These are phyloP conservation scores for Aphis craccivora DNA, from an alignment of 1,140 invertebrate species.

Conservation along the genomic window DNA sequence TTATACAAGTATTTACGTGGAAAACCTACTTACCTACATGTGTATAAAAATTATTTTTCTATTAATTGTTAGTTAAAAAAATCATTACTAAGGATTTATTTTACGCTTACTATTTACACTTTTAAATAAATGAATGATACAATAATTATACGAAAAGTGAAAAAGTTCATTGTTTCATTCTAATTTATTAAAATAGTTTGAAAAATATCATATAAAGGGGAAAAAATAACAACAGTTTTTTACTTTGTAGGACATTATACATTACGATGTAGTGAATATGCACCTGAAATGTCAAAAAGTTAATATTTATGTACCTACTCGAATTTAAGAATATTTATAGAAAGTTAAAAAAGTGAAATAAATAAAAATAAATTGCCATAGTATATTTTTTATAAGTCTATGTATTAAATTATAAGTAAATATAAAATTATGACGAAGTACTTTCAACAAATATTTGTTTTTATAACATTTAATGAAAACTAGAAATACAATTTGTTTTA, in stretches of 20 bases:
- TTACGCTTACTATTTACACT: background rate
- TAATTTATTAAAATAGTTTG: constrained; percentile 1
- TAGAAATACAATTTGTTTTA: background rate
- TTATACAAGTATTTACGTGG: background rate
- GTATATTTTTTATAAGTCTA: constrained; percentile 6
- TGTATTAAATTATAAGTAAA: constrained; percentile 22
- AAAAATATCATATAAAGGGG: background rate
- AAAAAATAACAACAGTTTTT: constrained; percentile 18
- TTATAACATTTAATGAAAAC: background rate
- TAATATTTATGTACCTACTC: constrained; percentile 19
- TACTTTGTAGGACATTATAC: background rate
- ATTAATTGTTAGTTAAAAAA: background rate
- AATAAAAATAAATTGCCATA: constrained; percentile 9
- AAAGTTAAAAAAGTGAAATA: constrained; percentile 35
- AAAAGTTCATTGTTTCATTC: constrained; percentile 5
- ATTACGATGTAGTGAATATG: background rate
- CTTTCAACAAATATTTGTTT: background rate
- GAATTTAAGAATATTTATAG: background rate
- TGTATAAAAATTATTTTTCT: background rate
- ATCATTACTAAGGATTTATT: background rate
- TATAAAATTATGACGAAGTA: background rate
- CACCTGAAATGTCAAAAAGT: constrained; percentile 39
- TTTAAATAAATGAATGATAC: background rate
- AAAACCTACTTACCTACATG: background rate
- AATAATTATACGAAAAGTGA: background rate